phyloP scores from a whole-genome alignment of 2,888 invertebrate species.

The Orthonevra nobilis region DNA sequence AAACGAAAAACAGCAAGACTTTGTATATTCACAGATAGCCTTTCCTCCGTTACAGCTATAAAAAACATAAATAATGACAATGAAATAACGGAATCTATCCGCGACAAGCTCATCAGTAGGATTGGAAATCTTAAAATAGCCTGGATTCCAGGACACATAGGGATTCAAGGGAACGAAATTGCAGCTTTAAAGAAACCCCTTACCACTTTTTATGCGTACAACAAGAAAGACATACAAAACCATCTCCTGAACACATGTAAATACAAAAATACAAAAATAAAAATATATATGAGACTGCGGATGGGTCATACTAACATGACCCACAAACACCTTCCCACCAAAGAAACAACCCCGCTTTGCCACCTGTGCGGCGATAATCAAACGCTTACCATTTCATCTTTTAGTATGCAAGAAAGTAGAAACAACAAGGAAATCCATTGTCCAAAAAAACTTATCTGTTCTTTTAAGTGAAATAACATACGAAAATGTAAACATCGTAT shows the following conservation, averaged over 20 bases:
- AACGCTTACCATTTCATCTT: neutral
- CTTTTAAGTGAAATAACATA: no score
- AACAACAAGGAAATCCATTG: no score
- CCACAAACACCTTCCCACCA: neutral
- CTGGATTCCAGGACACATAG: neutral
- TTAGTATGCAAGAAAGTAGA: no score
- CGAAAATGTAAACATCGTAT: no score
- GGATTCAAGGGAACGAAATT: neutral
- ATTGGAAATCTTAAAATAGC: no score
- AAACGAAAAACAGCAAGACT: conserved; percentile 2
- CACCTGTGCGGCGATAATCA: neutral
- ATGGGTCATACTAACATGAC: neutral
- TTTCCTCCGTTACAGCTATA: conserved; percentile 5
- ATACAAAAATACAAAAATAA: neutral
- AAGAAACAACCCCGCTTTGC: neutral
- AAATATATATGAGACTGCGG: neutral
- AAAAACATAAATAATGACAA: neutral
- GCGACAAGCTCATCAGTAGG: no score
- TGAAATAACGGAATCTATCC: no score
- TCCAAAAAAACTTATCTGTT: no score
- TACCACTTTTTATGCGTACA: neutral
- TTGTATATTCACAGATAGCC: conserved; percentile 10
- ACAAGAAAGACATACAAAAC: neutral
- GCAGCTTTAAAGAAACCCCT: conserved; percentile 3
- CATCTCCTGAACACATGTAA: neutral